A percentile compares a stretch with the other conserved stretches of the same genome.
phyloP scores from a whole-genome alignment of 2,888 invertebrate species.

The Malthinus seriepunctatus region DNA sequence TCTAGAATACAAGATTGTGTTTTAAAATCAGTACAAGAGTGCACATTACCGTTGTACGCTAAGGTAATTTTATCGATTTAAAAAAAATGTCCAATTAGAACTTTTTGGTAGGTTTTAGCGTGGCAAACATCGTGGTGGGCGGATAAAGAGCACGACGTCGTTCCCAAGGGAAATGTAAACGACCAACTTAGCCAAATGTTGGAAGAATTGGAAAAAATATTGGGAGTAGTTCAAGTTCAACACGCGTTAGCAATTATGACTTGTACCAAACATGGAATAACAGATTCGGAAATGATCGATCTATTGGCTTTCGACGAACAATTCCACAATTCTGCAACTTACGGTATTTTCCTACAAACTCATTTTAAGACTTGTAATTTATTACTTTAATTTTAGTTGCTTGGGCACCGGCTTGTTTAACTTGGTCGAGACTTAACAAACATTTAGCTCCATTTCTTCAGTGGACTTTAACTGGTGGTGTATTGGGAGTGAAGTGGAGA shows the following conservation, averaged over 20 bases:
- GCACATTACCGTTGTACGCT: conserved; percentile 70
- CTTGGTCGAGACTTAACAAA: conserved; percentile 69
- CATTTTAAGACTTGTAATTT: background rate
- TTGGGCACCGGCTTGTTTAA: conserved; percentile 71
- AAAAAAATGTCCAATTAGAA: background rate
- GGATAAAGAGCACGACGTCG: conserved; percentile 60
- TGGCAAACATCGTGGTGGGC: conserved; percentile 67
- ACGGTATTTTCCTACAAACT: conserved; percentile 56
- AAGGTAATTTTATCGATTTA: conserved; percentile 56
- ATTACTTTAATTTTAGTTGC: conserved; percentile 55
- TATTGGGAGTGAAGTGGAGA: conserved; percentile 67
- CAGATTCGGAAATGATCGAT: conserved; percentile 80
- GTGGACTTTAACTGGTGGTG: conserved; percentile 61
- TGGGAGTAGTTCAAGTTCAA: conserved; percentile 68
- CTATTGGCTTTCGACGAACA: conserved; percentile 65
- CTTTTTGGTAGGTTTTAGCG: conserved; percentile 57
- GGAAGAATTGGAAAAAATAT: conserved; percentile 68
- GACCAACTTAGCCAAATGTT: conserved; percentile 70
- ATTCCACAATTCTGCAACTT: conserved; percentile 67
- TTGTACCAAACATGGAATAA: conserved; percentile 76
- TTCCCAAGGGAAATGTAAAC: conserved; percentile 59
- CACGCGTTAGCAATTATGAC: conserved; percentile 73
- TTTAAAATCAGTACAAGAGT: conserved; percentile 63
- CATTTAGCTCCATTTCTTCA: conserved; percentile 69
- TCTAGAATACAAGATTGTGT: conserved; percentile 64